Evolutionary conservation across 2,113 vertebrate species (phyloP).

Genomic region (Motacilla tschutschensis): DNA sequence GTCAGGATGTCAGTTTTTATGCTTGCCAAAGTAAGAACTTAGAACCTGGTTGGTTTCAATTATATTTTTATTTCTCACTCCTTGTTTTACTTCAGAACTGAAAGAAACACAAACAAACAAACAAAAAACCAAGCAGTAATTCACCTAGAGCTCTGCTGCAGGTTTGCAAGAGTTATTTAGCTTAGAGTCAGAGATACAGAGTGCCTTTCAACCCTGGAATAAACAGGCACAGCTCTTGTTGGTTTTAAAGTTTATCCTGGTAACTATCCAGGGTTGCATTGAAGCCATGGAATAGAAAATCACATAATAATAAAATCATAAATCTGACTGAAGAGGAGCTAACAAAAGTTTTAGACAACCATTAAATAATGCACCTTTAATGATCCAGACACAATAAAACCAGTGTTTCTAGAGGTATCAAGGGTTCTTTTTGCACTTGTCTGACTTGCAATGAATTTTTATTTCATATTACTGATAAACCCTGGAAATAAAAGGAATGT

Average conservation of each 20-base stretch:
- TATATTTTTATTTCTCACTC: not conserved
- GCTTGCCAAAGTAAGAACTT: not conserved
- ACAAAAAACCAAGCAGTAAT: not conserved
- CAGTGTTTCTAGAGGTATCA: constrained; percentile 19
- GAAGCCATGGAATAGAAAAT: not conserved
- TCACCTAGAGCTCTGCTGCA: not conserved
- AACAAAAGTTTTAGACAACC: constrained; percentile 2
- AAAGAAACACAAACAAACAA: not conserved
- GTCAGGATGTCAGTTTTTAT: not conserved
- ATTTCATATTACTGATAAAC: constrained; percentile 26
- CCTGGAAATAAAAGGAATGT: not conserved
- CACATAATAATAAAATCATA: not conserved
- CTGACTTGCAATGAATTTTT: not conserved
- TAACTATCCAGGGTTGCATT: constrained; percentile 5
- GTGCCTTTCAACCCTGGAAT: not conserved
- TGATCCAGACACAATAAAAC: not conserved
- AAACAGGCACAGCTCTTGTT: constrained; percentile 1
- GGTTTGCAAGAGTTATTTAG: not conserved
- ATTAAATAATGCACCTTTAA: constrained; percentile 17
- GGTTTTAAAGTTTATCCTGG: constrained; percentile 20
- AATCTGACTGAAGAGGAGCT: not conserved
- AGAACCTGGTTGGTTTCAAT: not conserved
- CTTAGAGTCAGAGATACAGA: not conserved
- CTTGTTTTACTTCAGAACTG: not conserved
- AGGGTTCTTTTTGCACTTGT: constrained; percentile 15